Evolutionary conservation across 1,140 invertebrate species (phyloP).

Genomic region (Ganaspis sp.): DNA sequence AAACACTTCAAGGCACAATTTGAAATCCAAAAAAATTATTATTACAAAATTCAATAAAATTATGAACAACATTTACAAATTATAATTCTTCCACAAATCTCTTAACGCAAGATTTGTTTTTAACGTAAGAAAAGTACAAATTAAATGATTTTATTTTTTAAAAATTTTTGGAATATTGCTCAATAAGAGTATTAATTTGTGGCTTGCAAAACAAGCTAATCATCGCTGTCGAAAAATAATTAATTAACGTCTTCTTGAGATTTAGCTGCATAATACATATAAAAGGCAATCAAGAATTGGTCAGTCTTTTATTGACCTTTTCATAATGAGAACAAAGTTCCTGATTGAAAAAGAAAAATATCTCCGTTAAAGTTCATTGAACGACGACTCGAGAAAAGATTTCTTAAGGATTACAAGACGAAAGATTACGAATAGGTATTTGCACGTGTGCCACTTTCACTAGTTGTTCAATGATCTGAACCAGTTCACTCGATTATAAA

Average conservation of each 20-base stretch:
- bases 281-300: background rate
- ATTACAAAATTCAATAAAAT: too few relatives aligned
- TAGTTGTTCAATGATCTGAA: slow-evolving; percentile 28
- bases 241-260: background rate
- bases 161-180: background rate
- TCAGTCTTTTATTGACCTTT: background rate
- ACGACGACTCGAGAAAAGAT: slow-evolving; percentile 14
- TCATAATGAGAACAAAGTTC: background rate
- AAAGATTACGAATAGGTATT: slow-evolving; percentile 2
- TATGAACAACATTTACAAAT: too few relatives aligned
- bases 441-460: slow-evolving; percentile 29
- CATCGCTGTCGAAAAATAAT: too few relatives aligned
- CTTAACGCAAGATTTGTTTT: too few relatives aligned
- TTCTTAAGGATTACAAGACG: slow-evolving; percentile 8
- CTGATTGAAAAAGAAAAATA: background rate
- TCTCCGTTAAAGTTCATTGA: slow-evolving; percentile 18
- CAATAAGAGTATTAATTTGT: too few relatives aligned
- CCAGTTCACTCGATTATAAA: slow-evolving; percentile 15
- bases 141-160: too few relatives aligned
- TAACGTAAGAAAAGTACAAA: too few relatives aligned
- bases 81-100: too few relatives aligned
- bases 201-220: too few relatives aligned
- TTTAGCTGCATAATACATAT: background rate
- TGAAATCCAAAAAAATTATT: too few relatives aligned
- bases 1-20: too few relatives aligned